phyloP scores from a whole-genome alignment of 2,113 vertebrate species.

The Pycnonotus jocosus region DNA sequence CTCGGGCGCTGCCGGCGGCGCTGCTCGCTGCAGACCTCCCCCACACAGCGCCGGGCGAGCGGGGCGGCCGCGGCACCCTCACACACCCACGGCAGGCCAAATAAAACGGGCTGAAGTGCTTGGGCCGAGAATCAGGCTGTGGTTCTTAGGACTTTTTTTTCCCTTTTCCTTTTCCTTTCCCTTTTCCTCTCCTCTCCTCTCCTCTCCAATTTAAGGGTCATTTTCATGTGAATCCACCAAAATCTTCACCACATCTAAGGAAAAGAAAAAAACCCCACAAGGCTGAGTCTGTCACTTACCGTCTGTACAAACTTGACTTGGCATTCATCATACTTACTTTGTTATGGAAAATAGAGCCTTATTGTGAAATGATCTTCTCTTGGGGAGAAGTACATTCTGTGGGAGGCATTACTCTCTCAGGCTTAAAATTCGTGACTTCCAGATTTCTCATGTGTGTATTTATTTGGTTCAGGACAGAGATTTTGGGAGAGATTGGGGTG shows the following conservation, averaged over 20 bases:
- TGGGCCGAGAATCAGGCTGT: slow-evolving; percentile 2
- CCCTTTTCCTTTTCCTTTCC: accelerated
- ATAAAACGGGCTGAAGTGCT: slow-evolving; percentile 32
- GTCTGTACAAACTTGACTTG: neutral
- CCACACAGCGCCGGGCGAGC: neutral
- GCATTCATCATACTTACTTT: neutral
- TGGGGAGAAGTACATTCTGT: neutral
- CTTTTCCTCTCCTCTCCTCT: neutral
- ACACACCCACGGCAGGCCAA: too few relatives aligned
- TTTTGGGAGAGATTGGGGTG: neutral
- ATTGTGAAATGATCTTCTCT: neutral
- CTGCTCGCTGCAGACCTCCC: neutral
- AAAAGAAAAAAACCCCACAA: neutral
- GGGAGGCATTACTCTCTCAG: neutral
- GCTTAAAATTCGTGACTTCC: neutral
- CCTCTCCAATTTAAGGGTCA: neutral
- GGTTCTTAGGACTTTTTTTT: neutral
- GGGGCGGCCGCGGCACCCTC: too few relatives aligned
- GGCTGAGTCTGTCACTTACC: neutral
- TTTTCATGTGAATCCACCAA: neutral
- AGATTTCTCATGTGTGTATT: neutral
- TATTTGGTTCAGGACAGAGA: neutral
- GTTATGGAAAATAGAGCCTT: neutral
- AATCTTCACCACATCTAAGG: neutral
- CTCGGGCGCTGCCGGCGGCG: too few relatives aligned